A percentile compares a stretch with the other conserved stretches of the same genome.
phyloP scores from a whole-genome alignment of 2,797 vertebrate species.

The Parotocinclus haroldoi region DNA sequence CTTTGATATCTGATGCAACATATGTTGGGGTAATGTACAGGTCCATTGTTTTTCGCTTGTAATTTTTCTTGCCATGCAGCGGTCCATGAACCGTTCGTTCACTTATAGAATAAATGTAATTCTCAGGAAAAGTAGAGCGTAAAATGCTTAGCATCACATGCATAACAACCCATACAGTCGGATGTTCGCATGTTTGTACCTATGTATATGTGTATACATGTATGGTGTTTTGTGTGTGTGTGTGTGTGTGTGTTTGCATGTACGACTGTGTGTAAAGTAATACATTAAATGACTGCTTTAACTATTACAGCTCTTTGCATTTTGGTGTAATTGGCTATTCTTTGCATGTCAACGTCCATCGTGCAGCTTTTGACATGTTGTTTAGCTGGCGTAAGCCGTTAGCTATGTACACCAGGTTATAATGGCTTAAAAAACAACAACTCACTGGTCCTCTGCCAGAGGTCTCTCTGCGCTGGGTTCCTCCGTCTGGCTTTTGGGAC shows the following conservation, averaged over 20 bases:
- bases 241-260: conserved; percentile 24
- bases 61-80: conserved; percentile 48
- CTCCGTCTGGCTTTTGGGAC: conserved; percentile 49
- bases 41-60: conserved; percentile 38
- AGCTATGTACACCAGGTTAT: conserved; percentile 35
- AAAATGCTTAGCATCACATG: conserved; percentile 47
- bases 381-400: too few relatives aligned
- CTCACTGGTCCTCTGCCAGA: conserved; percentile 49
- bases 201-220: too few relatives aligned
- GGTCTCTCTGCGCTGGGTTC: conserved; percentile 46
- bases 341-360: conserved; percentile 38
- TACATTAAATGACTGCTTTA: conserved; percentile 42
- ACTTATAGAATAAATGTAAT: conserved; percentile 34
- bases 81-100: conserved; percentile 35
- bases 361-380: conserved; percentile 45
- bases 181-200: conserved; percentile 30
- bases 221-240: too few relatives aligned
- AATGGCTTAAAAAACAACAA: conserved; percentile 24
- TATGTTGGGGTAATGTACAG: conserved; percentile 40
- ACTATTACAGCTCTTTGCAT: conserved; percentile 28
- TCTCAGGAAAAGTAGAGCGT: conserved; percentile 30
- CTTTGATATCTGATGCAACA: conserved; percentile 44
- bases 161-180: conserved; percentile 40
- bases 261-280: conserved; percentile 23
- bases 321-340: conserved; percentile 40